Base-by-base conservation (phyloP, 2,113 vertebrate genomes). In the Coptodon bakossiorum region DNA sequence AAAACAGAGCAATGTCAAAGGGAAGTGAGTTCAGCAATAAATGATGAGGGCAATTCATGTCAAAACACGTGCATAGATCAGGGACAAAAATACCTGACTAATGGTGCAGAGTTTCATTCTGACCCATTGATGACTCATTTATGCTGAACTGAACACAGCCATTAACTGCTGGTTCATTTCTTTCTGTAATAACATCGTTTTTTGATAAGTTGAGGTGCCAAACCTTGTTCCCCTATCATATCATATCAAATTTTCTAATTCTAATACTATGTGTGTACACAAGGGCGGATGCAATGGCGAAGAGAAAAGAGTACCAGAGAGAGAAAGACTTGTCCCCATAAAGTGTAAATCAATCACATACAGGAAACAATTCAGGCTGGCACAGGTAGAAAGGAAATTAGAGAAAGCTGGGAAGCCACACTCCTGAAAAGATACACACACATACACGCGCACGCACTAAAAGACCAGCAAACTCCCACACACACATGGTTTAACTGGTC, bases 321-420 rank as follows among this genome's bases (percentile, higher is more conserved):
- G 34, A 53, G 48, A 81, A 14, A 66, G 52, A 84, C 76, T 63
- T 76, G 82, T 87, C 84, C 27, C 59, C 84, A 89, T 89, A 87
- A 89, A 89, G 84, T 71, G 86, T 90, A 85, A 93, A 94, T 95
- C 93, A 95, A 94, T 95, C 94, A 94, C 78, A 68, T 6, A 50
- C 87, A 92, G 93, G 92, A 96, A 95, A 92, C 91, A 90, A 92
- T 93, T 88, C 84, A 83, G 85, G 2, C 85, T 54, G 83, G 83
- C 80, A 92, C 85, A 93, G 94, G 92, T 94, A 90, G 82, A 89
- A 82, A 94, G 94, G 94, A 95, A 96, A 95, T 95, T 91, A 91
- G 90, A 94, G 84, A 85, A 92, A 87, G 80, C 80, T 78, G 81
- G 80, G 73, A 76, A 85, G 68, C 54, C 43, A 84, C 16, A 38